Evolutionary conservation across 23 tunicate genomes (phyloP).

Genomic region (Ciona savignyi): DNA sequence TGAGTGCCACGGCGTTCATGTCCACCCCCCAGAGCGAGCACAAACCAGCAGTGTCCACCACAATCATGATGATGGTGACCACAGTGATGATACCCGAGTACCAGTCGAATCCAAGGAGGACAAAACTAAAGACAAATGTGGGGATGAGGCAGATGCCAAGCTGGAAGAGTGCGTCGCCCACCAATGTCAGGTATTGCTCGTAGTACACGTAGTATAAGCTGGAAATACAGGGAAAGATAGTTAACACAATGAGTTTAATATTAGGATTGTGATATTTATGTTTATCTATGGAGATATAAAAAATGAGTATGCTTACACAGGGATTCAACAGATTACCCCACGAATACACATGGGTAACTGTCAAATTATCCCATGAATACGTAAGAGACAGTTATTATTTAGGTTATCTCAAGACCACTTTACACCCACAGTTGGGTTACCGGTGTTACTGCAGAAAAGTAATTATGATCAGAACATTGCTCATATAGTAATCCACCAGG

Average conservation of each 20-base stretch:
- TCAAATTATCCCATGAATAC: too few relatives aligned
- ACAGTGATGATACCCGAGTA: conserved; percentile 82
- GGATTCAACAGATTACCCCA: not conserved
- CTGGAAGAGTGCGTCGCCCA: conserved; percentile 67
- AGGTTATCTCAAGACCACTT: too few relatives aligned
- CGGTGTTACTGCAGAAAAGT: too few relatives aligned
- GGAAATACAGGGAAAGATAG: conserved; percentile 15
- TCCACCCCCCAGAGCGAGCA: conserved; percentile 98
- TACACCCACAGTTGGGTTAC: too few relatives aligned
- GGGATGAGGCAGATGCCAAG: conserved; percentile 93
- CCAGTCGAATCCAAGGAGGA: conserved; percentile 89
- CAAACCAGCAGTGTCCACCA: conserved; percentile 94
- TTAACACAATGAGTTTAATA: not conserved
- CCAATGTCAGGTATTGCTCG: conserved; percentile 97
- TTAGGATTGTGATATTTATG: not conserved
- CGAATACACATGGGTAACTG: too few relatives aligned
- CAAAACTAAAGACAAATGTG: conserved; percentile 74
- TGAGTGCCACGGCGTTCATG: conserved; percentile 89
- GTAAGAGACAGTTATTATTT: too few relatives aligned
- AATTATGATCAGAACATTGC: too few relatives aligned
- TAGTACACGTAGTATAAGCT: conserved; percentile 95
- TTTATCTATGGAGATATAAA: not conserved
- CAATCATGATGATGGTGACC: conserved; percentile 87
- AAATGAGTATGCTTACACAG: not conserved
- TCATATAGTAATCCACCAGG: too few relatives aligned